Evolutionary conservation across 1,140 invertebrate genomes (phyloP), one percentile per base, ranked within the genome.

Genomic region (Tenebrio molitor): DNA sequence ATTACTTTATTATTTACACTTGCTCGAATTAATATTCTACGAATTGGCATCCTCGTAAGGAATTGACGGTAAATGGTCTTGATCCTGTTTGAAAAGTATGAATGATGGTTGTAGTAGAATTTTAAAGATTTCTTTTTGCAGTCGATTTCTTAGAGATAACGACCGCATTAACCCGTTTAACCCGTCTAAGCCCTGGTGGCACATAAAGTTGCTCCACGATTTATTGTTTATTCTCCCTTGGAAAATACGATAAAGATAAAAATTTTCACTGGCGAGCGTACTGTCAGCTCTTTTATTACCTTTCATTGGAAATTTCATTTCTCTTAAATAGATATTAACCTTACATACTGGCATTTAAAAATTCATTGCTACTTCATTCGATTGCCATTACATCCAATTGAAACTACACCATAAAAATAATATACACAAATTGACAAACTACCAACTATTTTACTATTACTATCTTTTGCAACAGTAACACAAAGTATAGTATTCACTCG

Each of bases 221-320:
- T 58, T 58, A 58, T 58, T 58, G 50, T 58, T 58, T 58, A 58
- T 58, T 58, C 50, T 58, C 50, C 50, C 23, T 58, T 34, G 50
- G 50, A 58, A 53, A 58, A 58, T 58, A 58, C 21, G 50, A 58
- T 58, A 58, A 58, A 58, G 50, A 58, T 58, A 58, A 58, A 58
- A 58, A 14, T 33, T 58, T 53, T 53, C 46, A 58, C 50, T 29
- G 42, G 23, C 50, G 25, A 15, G 23, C 50, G 23, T 14, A 14
- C 50, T 58, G 50, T 58, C 50, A 58, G 7, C 23, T 58, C 50
- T 33, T 33, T 58, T 58, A 58, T 58, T 58, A 29, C 23, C 10
- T 29, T 58, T 58, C 23, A 58, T 25, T 46, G 2, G 4, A 46
- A 46, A 2, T 46, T 46, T 46, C 42, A 17, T 15, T 46, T 17